A percentile compares a stretch with the other conserved stretches of the same genome.
phyloP scores from a whole-genome alignment of 2,888 invertebrate species.

The Ceraclea dissimilis region DNA sequence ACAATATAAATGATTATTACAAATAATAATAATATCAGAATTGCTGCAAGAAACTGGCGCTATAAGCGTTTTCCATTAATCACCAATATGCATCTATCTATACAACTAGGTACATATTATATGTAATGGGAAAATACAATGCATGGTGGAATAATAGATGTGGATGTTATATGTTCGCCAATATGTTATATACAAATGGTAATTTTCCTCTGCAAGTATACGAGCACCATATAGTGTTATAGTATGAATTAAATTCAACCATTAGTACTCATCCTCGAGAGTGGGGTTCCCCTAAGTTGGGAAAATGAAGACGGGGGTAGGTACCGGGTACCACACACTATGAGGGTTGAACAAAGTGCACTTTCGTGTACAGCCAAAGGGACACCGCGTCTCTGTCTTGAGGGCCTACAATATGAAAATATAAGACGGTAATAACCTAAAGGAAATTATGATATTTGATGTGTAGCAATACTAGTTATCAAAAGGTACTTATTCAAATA shows the following conservation, averaged over 20 bases:
- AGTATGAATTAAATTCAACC: conserved; percentile 2
- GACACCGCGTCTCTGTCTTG: neutral
- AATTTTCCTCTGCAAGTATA: neutral
- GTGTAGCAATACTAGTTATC: no score
- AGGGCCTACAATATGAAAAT: neutral
- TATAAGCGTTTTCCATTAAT: neutral
- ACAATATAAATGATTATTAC: neutral
- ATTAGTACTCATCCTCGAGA: neutral
- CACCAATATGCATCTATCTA: neutral
- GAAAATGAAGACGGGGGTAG: neutral
- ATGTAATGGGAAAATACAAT: neutral
- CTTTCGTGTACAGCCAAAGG: conserved; percentile 21
- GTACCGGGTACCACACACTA: no score
- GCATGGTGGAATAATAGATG: no score
- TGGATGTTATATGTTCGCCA: neutral
- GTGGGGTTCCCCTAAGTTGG: neutral
- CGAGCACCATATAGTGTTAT: neutral
- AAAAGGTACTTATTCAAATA: no score
- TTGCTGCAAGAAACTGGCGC: neutral
- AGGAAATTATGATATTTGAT: no score
- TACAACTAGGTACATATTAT: neutral
- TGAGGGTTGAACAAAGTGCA: conserved; percentile 23
- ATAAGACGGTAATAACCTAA: no score
- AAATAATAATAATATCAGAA: neutral
- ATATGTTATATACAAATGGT: conserved; percentile 1